Percentiles rank a stretch among this genome's conserved stretches.
These are phyloP conservation scores for Graphium colonna DNA, from an alignment of 2,888 invertebrate genomes.

Conservation along the genomic window DNA sequence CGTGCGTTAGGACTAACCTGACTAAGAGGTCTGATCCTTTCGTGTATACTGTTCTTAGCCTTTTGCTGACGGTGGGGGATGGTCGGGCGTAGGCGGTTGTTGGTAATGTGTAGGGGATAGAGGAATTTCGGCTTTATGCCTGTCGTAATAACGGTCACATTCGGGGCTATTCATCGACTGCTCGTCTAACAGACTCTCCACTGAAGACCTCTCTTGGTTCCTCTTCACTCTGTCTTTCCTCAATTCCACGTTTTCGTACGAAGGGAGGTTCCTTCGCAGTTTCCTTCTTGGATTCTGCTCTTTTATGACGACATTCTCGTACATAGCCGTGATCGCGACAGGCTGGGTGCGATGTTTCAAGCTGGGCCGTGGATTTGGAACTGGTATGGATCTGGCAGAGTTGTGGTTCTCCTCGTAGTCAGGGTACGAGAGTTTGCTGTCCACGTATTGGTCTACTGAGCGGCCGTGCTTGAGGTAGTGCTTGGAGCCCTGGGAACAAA, in stretches of 20 bases:
- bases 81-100: conserved; percentile 96
- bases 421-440: conserved; percentile 79
- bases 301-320: conserved; percentile 85
- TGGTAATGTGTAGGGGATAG: conserved; percentile 93
- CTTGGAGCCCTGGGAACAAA: conserved; percentile 74
- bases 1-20: conserved; percentile 84
- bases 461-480: conserved; percentile 84
- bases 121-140: conserved; percentile 79
- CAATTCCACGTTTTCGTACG: conserved; percentile 82
- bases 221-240: conserved; percentile 65
- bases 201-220: conserved; percentile 76
- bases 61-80: conserved; percentile 94
- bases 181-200: conserved; percentile 82
- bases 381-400: conserved; percentile 65
- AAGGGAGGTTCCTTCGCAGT: conserved; percentile 80
- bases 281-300: conserved; percentile 87
- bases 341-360: conserved; percentile 80
- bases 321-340: conserved; percentile 86
- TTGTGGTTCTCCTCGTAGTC: conserved; percentile 77
- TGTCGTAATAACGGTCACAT: conserved; percentile 66
- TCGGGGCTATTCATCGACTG: conserved; percentile 76
- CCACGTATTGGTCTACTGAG: conserved; percentile 89
- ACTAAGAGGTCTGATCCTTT: conserved; percentile 92
- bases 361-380: conserved; percentile 67
- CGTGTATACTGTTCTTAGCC: conserved; percentile 93